phyloP scores from a whole-genome alignment of 1,140 invertebrate species.

The Lineus longissimus region DNA sequence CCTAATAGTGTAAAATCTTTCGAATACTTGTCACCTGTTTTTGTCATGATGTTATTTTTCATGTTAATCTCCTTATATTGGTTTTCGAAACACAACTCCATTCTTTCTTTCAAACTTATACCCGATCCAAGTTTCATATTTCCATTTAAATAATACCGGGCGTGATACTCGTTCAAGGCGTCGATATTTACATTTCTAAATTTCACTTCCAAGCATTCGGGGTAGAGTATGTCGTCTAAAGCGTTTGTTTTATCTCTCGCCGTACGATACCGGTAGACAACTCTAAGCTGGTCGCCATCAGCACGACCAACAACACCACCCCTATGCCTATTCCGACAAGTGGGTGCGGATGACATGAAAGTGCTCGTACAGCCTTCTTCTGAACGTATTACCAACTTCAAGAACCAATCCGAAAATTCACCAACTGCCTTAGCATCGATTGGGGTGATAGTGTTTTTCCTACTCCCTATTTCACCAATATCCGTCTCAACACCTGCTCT shows the following conservation, averaged over 20 bases:
- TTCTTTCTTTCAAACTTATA: neutral
- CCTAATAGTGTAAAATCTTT: constrained; percentile 8
- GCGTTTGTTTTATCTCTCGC: neutral
- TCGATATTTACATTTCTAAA: neutral
- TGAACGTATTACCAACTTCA: neutral
- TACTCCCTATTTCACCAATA: neutral
- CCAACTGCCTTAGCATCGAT: neutral
- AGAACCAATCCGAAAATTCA: constrained; percentile 6
- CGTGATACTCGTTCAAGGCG: neutral
- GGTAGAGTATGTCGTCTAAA: neutral
- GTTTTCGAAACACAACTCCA: neutral
- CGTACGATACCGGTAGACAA: neutral
- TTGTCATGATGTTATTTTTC: constrained; percentile 1
- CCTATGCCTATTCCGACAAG: no score
- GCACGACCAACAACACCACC: no score
- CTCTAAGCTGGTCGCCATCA: no score
- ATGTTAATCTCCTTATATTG: constrained; percentile 7
- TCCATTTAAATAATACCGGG: neutral
- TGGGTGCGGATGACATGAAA: neutral
- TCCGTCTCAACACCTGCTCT: neutral
- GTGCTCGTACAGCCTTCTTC: neutral
- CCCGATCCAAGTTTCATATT: no score
- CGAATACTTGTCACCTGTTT: neutral
- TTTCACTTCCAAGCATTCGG: neutral
- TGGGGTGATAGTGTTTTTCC: constrained; percentile 7